Base-by-base conservation (phyloP, 1,140 invertebrate genomes). In the Drosophila azteca region DNA sequence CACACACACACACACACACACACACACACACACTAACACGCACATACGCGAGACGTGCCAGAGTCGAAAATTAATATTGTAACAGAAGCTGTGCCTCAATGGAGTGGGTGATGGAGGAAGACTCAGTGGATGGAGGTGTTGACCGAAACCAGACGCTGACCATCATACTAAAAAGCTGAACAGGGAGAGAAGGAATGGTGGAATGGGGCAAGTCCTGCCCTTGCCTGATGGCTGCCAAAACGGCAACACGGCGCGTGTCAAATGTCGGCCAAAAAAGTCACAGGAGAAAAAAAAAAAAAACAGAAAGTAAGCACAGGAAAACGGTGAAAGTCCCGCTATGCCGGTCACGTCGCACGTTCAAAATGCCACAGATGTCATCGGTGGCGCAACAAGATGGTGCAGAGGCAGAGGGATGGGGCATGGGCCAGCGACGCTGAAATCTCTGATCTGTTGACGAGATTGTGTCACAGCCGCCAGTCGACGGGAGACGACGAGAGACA, bases 361-460 rank as follows among this genome's bases (percentile, higher is more conserved):
- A 88, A 88, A 88, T 88, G 81, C 83, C 84, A 89, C 83, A 88
- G 83, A 88, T 88, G 83, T 88, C 84, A 88, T 83, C 83, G 81
- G 79, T 67, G 76, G 65, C 83, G 84, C 84, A 81, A 88, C 83
- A 69, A 77, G 74, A 58, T 55, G 70, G 20, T 69, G 17, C 67
- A 77, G n/a, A 17, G 46, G 41, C 26, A 29, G 71, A 70, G 71
- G 60, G 2, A 9, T 11, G 35, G 35, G 31, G 31, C 31, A 35
- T 35, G 35, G 35, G 35, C 11, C 35, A 39, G 64, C 73, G 59
- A 68, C 71, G 60, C 79, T 67, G 67, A 87, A 85, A 85, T 85
- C 81, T 89, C 76, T 88, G 79, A 88, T 89, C 83, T 84, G 84
- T 83, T 88, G 83, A 88, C 89, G 83, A 88, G 83, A 88, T 88